Percentiles rank a stretch among this genome's conserved stretches.
Conservation (phyloP, 2,888 invertebrate species). For the Tanytarsus gracilentus region DNA sequence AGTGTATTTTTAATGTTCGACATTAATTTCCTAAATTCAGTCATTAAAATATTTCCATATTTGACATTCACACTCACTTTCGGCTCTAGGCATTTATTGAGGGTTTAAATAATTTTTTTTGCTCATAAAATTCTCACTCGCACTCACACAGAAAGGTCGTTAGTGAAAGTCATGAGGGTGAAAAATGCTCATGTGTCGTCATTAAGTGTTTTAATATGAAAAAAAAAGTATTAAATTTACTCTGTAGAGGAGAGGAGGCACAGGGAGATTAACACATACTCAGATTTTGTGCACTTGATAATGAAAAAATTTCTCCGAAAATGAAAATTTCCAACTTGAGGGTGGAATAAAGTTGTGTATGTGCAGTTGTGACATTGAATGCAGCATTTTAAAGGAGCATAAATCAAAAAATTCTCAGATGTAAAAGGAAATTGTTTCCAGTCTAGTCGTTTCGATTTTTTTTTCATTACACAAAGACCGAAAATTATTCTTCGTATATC, state of each 20-base stretch:
- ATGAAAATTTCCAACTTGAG: neutral
- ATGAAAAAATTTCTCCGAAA: neutral
- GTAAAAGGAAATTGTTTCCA: conserved; percentile 19
- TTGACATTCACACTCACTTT: too few species aligned
- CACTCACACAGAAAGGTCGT: too few species aligned
- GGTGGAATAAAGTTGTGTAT: too few species aligned
- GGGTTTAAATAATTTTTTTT: too few species aligned
- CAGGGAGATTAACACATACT: neutral
- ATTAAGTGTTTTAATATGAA: too few species aligned
- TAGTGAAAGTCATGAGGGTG: too few species aligned
- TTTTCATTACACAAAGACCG: neutral
- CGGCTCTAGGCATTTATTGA: too few species aligned
- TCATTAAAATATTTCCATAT: too few species aligned
- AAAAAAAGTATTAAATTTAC: neutral
- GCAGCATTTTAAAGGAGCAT: neutral
- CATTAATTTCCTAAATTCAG: too few species aligned
- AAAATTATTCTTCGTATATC: neutral
- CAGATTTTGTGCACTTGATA: conserved; percentile 5
- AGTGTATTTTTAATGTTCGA: too few species aligned
- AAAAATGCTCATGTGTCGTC: conserved; percentile 1
- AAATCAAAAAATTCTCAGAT: conserved; percentile 4
- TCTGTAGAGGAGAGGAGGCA: neutral
- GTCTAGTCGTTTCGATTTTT: conserved; percentile 27
- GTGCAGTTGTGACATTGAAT: conserved; percentile 21
- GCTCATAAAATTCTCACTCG: too few species aligned